Base-by-base conservation (phyloP, 2,888 invertebrate genomes). In the Pocota personata region DNA sequence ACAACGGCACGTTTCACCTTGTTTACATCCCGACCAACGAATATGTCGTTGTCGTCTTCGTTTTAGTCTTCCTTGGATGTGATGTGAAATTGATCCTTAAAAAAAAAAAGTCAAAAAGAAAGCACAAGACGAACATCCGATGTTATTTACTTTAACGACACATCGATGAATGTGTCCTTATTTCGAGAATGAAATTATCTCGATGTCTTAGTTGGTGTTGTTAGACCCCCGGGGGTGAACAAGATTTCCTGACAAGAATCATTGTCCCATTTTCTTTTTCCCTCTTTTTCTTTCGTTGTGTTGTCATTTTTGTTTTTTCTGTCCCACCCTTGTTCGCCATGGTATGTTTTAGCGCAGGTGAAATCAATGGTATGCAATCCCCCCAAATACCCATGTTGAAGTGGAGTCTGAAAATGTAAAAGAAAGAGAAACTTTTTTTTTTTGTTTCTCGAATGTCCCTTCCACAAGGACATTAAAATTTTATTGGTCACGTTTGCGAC, bases 91-190 rank as follows among this genome's bases (percentile, higher is more conserved):
- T 79, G 84, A 84, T 84, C 75, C 69, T 24, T n/a, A 58, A 43
- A 30, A 30, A 24, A 12, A 32, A 40, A 32, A 57, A 19, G 10
- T 48, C 46, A 14, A 55, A n/a, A 37, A 37, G n/a, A 37, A 12
- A 12, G n/a, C 14, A 30, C 21, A 67, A 48, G 46, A 80, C 71
- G 76, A 67, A 80, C 86, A 86, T 76, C 62, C 48, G 55, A 60
- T 80, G 76, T 64, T 86, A 76, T 78, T 80, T 80, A 86, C 75
- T 80, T 80, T 76, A 86, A 80, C 71, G 76, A 76, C 75, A 80
- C 64, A 80, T 84, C 84, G 76, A 80, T 80, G 72, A 76, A 80
- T 80, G 71, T 80, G 72, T 69, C 50, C 64, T 52, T 77, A 60
- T 73, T 67, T 62, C 60, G 43, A 40, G 69, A 79, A 84, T 79